Evolutionary conservation across 2,797 vertebrate genomes (phyloP).

Genomic region (Hephaestus fuliginosus): DNA sequence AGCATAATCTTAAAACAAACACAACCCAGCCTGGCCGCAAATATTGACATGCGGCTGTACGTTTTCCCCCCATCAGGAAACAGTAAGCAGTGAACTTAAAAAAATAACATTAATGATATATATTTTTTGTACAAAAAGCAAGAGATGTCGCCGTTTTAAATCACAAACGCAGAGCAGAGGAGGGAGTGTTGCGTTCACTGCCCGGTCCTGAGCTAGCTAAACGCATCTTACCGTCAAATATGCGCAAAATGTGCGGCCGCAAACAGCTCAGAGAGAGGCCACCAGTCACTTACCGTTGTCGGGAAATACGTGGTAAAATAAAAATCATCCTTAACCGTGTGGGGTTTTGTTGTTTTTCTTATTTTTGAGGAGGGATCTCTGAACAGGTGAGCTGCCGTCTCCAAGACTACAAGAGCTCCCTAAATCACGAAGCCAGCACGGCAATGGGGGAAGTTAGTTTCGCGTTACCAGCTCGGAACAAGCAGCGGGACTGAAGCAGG

Average conservation of each 20-base stretch:
- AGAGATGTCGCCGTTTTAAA: neutral
- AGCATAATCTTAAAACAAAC: neutral
- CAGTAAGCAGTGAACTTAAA: fast-evolving
- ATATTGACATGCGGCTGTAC: neutral
- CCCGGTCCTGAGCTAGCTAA: conserved; percentile 40
- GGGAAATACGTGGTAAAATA: neutral
- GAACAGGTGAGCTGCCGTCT: conserved; percentile 17
- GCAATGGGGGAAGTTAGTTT: conserved; percentile 37
- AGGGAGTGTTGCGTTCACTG: neutral
- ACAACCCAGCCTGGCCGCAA: neutral
- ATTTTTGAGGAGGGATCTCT: neutral
- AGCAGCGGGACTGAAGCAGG: conserved; percentile 16
- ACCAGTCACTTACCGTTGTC: conserved; percentile 37
- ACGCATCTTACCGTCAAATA: conserved; percentile 7
- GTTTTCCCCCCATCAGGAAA: neutral
- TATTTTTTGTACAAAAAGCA: neutral
- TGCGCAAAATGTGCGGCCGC: neutral
- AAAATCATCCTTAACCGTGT: neutral
- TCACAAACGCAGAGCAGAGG: neutral
- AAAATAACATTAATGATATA: fast-evolving
- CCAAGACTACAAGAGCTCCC: conserved; percentile 7
- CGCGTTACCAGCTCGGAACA: neutral
- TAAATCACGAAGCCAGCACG: conserved; percentile 17
- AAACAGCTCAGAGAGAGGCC: neutral
- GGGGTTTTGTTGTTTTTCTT: neutral